A percentile compares a stretch with the other conserved stretches of the same genome.
Conservation (phyloP, 2,113 vertebrate species). For the Salvelinus sp. region DNA sequence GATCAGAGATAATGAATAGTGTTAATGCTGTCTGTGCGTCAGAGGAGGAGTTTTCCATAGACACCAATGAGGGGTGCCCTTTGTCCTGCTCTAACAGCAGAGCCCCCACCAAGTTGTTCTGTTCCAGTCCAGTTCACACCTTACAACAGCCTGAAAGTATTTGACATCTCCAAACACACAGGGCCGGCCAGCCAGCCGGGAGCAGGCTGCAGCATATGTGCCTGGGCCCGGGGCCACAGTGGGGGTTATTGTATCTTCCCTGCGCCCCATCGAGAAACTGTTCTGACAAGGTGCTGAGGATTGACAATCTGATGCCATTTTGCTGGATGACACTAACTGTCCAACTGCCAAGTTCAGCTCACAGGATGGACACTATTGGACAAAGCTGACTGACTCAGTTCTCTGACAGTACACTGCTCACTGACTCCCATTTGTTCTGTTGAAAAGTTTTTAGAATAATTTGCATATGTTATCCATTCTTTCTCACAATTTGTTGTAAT, state of each 20-base stretch:
- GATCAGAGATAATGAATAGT: constrained; percentile 44
- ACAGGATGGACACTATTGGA: neutral
- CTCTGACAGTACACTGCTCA: neutral
- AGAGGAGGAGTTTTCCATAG: constrained; percentile 43
- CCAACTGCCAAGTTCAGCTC: constrained; percentile 25
- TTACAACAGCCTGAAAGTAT: constrained; percentile 73
- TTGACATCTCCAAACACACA: constrained; percentile 58
- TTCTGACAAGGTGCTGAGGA: constrained; percentile 49
- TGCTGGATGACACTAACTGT: constrained; percentile 40
- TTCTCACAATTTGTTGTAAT: no score
- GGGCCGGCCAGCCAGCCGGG: constrained; percentile 26
- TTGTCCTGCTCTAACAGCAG: constrained; percentile 57
- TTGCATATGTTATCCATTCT: no score
- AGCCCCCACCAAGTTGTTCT: constrained; percentile 58
- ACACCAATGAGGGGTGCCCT: constrained; percentile 42
- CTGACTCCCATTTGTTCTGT: neutral
- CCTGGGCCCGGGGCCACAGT: constrained; percentile 53
- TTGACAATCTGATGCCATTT: constrained; percentile 48
- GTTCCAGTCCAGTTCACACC: constrained; percentile 75
- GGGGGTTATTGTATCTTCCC: constrained; percentile 64
- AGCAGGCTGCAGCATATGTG: constrained; percentile 66
- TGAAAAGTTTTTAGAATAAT: no score
- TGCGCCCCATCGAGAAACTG: constrained; percentile 34
- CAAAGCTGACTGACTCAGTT: neutral
- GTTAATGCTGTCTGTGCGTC: constrained; percentile 20